A percentile compares a stretch with the other conserved stretches of the same genome.
Evolutionary conservation across 1,140 invertebrate species (phyloP).

Genomic region (Heliconius hermathena): DNA sequence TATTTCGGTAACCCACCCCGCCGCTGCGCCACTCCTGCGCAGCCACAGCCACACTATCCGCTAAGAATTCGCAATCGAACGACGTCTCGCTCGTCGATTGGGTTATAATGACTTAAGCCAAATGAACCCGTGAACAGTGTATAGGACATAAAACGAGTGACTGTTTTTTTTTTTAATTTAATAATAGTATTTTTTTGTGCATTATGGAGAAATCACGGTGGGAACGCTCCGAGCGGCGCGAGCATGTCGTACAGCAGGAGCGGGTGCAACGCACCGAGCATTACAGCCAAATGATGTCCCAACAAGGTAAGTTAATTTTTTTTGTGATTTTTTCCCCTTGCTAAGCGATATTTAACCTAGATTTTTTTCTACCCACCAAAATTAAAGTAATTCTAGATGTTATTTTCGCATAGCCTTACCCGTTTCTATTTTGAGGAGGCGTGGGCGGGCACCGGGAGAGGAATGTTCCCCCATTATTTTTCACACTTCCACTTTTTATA

Average conservation of each 20-base stretch:
- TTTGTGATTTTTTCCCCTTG: neutral
- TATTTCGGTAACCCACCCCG: conserved; percentile 70
- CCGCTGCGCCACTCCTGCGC: conserved; percentile 48
- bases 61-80: conserved; percentile 92
- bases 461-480: neutral
- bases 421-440: neutral
- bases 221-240: conserved; percentile 74
- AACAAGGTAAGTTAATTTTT: conserved; percentile 85
- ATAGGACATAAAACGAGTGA: conserved; percentile 75
- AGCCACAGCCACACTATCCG: conserved; percentile 85
- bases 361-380: neutral
- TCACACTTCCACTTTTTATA: neutral
- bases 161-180: conserved; percentile 51
- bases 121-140: conserved; percentile 85
- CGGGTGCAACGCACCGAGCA: conserved; percentile 87
- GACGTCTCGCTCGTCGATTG: conserved; percentile 92
- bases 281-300: conserved; percentile 88
- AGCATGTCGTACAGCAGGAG: conserved; percentile 84
- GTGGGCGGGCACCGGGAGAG: conserved; percentile 3
- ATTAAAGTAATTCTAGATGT: neutral
- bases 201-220: conserved; percentile 65
- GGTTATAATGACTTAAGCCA: conserved; percentile 92
- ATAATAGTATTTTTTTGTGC: conserved; percentile 49
- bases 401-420: neutral
- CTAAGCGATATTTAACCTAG: neutral